Percentiles rank a stretch among this genome's conserved stretches.
Conservation (phyloP, 1,140 invertebrate species). For the Triops longicaudatus region DNA sequence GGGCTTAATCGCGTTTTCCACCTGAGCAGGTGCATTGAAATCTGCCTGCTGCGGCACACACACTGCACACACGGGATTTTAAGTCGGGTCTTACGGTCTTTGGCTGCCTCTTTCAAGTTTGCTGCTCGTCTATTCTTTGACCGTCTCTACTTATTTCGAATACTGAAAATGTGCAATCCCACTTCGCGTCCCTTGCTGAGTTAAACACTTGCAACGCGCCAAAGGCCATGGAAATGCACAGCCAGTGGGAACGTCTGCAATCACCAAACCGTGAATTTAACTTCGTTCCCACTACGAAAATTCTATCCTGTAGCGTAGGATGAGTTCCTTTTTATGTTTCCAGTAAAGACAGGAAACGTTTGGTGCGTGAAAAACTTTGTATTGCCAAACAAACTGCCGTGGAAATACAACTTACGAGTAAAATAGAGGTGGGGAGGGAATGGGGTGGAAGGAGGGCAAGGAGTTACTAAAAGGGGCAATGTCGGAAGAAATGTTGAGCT, state of each 20-base stretch:
- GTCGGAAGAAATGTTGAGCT: background rate
- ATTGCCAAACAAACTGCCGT: background rate
- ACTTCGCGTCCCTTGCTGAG: constrained; percentile 9
- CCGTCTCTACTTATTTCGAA: background rate
- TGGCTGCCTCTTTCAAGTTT: constrained; percentile 11
- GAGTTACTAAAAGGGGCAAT: background rate
- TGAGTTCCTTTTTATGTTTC: background rate
- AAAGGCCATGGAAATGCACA: background rate
- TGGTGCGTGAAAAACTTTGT: background rate
- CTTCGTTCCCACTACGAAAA: background rate
- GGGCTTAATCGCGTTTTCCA: background rate
- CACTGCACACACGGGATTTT: constrained; percentile 1
- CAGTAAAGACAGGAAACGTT: background rate
- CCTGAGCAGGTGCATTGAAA: constrained; percentile 7
- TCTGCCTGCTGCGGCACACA: constrained; percentile 4
- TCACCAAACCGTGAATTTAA: constrained; percentile 9
- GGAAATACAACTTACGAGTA: background rate
- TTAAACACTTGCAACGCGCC: constrained; percentile 7
- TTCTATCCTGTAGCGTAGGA: background rate
- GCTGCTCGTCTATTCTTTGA: background rate
- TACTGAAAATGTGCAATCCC: constrained; percentile 11
- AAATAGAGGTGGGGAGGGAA: background rate
- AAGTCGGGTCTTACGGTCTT: constrained; percentile 14
- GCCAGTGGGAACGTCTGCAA: background rate
- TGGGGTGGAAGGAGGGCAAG: background rate